Base-by-base conservation (phyloP, 1,140 invertebrate genomes). In the Mylabris phalerata region DNA sequence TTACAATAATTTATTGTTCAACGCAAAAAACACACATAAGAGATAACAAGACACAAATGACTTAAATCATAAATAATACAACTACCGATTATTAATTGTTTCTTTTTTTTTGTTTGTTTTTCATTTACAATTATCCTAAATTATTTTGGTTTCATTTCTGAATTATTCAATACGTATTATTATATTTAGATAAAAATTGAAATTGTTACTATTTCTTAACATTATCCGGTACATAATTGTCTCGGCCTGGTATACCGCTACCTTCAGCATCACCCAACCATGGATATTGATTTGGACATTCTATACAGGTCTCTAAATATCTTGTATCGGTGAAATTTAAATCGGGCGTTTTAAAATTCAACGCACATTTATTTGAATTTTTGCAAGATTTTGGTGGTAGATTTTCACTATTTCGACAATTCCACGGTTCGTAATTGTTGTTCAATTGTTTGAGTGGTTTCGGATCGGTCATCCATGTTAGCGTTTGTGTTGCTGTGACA, bases 401-500 rank as follows among this genome's bases (percentile, higher is more conserved):
- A 57, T 83, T 80, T 32, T 86, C 78, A 59, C 82, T 83, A 55
- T 87, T 88, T 60, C 84, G 84, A 71, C 90, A 93, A 40, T 83
- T 81, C 90, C 90, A 93, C 3, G 88, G 76, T 60, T 91, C 90
- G 65, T 85, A 93, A 62, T 82, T 85, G 63, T 82, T 85, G 63
- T 75, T 80, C 1, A 94, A 70, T 9, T 83, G 73, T 63, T 84
- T 87, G 2, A 82, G 70, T 10, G 87, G 75, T 68, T 84, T 85
- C 0, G 93, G 92, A 66, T 94, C 90, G 2, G 90, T 93, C 75
- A 95, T 90, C 89, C 92, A 95, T 10, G 88, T 86, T 19, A 95
- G 75, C 24, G 89, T 85, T 78, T 96, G 92, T 0, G 92, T 93
- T n/a, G 85, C 82, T 1, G 92, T 95, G 4, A 95, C 87, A 67